phyloP scores from a whole-genome alignment of 1,140 invertebrate genomes.

The Scaptomyza montana region DNA sequence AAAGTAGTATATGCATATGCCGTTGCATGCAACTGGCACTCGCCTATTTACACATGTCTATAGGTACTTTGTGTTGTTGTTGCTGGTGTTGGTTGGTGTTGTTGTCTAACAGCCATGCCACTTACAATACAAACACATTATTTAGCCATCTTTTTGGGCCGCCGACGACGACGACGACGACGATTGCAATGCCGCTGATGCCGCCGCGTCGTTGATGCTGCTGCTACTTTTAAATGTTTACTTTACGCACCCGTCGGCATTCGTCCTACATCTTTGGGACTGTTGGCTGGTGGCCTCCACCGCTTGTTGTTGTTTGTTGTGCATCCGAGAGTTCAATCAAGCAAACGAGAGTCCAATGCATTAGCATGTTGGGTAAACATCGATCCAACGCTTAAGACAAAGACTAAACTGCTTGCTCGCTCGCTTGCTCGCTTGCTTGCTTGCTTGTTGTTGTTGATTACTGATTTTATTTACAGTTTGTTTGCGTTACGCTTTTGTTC shows the following conservation, averaged over 20 bases:
- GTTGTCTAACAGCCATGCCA: slow-evolving; percentile 66
- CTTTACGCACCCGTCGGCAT: slow-evolving; percentile 83
- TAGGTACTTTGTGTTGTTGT: slow-evolving; percentile 2
- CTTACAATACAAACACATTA: slow-evolving; percentile 80
- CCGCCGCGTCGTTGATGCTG: slow-evolving; percentile 1
- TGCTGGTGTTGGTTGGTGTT: slow-evolving; percentile 34
- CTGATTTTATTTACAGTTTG: slow-evolving; percentile 45
- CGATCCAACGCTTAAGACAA: slow-evolving; percentile 72
- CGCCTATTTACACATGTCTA: slow-evolving; percentile 71
- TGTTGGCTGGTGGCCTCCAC: slow-evolving; percentile 1
- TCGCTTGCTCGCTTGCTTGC: background rate
- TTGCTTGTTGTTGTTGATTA: slow-evolving; percentile 24
- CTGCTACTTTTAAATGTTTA: slow-evolving; percentile 64
- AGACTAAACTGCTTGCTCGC: slow-evolving; percentile 24
- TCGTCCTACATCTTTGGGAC: slow-evolving; percentile 43
- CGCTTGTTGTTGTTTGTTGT: slow-evolving; percentile 36
- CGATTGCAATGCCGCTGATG: slow-evolving; percentile 1
- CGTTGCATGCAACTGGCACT: slow-evolving; percentile 32
- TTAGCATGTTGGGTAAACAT: slow-evolving; percentile 80
- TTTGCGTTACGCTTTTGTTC: slow-evolving; percentile 79
- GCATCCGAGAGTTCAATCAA: slow-evolving; percentile 59
- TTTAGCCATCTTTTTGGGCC: slow-evolving; percentile 81
- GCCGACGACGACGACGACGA: slow-evolving; percentile 44
- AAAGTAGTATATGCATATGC: slow-evolving; percentile 12
- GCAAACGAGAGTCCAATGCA: slow-evolving; percentile 63